Base-by-base conservation (phyloP, 2,888 invertebrate species). In the Pandemis heparana region DNA sequence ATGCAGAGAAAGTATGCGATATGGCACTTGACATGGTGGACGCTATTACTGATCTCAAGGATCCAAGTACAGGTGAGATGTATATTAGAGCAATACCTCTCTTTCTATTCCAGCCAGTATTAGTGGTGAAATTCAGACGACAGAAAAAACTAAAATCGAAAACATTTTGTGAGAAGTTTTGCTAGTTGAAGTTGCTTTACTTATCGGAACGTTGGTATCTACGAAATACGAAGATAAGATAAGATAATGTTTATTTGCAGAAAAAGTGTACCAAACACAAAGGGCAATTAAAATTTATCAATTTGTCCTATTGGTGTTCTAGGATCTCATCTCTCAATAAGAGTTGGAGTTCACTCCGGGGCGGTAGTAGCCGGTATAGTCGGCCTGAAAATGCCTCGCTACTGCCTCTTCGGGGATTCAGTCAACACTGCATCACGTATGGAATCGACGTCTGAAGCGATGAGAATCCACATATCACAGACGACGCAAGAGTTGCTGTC, bases 11-110 rank as follows among this genome's bases (percentile, higher is more conserved):
- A 82, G 97, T 98, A 7, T 98, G 98, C 86, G 97, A 98, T 86
- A 99, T 99, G 99, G 99, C 99, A 0, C 92, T 99, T 41, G 99
- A 99, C 83, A 99, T 99, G 99, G 96, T 99, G 0, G 97, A 98
- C 79, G 98, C 98, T 1, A 98, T 99, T 83, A 97, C 96, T 0
- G 97, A 98, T 84, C 95, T 99, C 0, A 98, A 97, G 85, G 99
- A 99, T 90, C 98, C 99, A 3, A 98, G 98, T 18, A 98, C 98
- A 81, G 98, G 97, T 96, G 76, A 79, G 62, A 48, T 14, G 5
- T 48, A 48, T 32, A 32, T 32, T 32, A 32, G 23, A 32, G 23
- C 23, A 32, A 32, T 32, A 32, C 4, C 23, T 1, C 23, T 32
- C 23, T 32, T 32, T 32, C 23, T 32, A 32, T 2, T 32, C 2